Conservation (phyloP, 1,140 invertebrate species). For the Pseudomyrmex cubaensis region DNA sequence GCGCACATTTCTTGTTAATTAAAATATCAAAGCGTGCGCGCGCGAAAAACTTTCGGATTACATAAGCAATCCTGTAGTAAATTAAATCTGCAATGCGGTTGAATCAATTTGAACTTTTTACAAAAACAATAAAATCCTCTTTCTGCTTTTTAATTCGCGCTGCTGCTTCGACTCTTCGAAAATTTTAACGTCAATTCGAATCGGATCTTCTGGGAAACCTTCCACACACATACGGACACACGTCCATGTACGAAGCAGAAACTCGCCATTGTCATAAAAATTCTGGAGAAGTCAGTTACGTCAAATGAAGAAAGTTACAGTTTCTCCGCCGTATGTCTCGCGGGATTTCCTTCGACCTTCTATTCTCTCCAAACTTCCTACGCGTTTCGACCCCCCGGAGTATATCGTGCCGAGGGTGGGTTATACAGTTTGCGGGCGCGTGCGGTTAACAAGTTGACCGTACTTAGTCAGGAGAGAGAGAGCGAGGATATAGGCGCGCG, state of each 20-base stretch:
- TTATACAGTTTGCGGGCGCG: slow-evolving; percentile 1
- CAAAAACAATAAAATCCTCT: too few species aligned
- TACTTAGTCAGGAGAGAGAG: slow-evolving; percentile 1
- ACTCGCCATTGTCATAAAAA: slow-evolving; percentile 8
- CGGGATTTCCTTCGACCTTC: background rate
- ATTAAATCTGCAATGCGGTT: background rate
- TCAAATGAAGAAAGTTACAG: slow-evolving; percentile 28
- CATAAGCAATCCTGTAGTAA: too few species aligned
- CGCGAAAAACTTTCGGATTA: background rate
- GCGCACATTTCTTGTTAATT: slow-evolving; percentile 3
- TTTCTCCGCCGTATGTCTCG: background rate
- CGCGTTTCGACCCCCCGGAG: background rate
- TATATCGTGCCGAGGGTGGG: background rate
- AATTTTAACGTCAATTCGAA: background rate
- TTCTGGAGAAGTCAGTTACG: background rate
- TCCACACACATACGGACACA: background rate
- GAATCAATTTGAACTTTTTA: slow-evolving; percentile 6
- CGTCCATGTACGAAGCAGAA: background rate
- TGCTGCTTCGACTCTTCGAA: too few species aligned
- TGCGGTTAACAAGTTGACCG: slow-evolving; percentile 69
- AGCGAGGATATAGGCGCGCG: background rate
- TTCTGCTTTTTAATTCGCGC: too few species aligned
- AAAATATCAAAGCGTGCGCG: background rate
- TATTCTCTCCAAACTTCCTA: background rate
- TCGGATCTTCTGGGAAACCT: background rate